phyloP scores from a whole-genome alignment of 2,888 invertebrate genomes.

The Cheilosia vernalis region DNA sequence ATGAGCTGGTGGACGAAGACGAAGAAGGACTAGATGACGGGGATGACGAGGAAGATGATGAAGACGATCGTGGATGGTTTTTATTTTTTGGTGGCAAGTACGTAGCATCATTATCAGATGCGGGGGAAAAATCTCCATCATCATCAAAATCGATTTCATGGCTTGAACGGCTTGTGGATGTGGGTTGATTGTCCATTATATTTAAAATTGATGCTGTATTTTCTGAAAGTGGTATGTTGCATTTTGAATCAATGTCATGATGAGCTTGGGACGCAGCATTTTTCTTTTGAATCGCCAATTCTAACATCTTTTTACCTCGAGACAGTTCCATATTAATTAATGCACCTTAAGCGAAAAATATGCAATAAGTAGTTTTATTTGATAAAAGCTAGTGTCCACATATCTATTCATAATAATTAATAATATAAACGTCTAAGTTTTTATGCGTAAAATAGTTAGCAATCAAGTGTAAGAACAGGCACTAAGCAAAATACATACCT shows the following conservation, averaged over 20 bases:
- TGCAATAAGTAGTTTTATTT: conserved; percentile 25
- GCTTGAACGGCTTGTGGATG: conserved; percentile 13
- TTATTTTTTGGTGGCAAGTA: conserved; percentile 20
- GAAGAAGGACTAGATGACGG: background rate
- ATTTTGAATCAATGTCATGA: conserved; percentile 16
- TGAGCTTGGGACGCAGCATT: conserved; percentile 15
- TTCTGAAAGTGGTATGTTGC: conserved; percentile 18
- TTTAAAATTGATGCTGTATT: conserved; percentile 22
- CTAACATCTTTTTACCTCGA: conserved; percentile 19
- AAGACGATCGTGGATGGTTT: conserved; percentile 6
- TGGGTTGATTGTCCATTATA: conserved; percentile 19
- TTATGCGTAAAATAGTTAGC: conserved; percentile 10
- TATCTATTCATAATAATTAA: background rate
- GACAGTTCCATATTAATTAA: conserved; percentile 19
- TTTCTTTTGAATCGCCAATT: conserved; percentile 16
- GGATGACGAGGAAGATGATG: conserved; percentile 6
- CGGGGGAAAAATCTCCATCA: conserved; percentile 23
- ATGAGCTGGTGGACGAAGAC: background rate
- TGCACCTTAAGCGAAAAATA: background rate
- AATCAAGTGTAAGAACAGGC: conserved; percentile 9
- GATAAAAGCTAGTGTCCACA: conserved; percentile 1
- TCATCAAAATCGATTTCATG: conserved; percentile 31
- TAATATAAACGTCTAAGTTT: background rate
- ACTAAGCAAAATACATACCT: no score
- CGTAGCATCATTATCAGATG: conserved; percentile 24